Evolutionary conservation across 2,113 vertebrate genomes (phyloP).

Genomic region (Stegostoma tigrinum): DNA sequence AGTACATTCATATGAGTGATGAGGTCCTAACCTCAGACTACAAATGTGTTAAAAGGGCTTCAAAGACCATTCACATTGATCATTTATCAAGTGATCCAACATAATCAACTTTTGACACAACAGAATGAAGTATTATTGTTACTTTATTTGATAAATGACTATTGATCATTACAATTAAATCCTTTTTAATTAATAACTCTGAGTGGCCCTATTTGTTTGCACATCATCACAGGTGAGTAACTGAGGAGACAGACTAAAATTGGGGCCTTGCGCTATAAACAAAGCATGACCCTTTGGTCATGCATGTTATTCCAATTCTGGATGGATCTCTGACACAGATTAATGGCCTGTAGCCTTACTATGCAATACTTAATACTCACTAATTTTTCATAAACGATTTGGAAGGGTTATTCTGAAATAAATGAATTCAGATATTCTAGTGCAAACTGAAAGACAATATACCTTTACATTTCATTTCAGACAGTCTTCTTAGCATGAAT

Average conservation of each 20-base stretch:
- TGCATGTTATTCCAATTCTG: neutral
- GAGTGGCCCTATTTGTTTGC: neutral
- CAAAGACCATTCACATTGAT: neutral
- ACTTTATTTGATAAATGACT: neutral
- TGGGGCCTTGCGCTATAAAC: neutral
- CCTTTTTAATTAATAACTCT: neutral
- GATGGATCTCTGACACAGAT: neutral
- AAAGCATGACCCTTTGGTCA: slow-evolving; percentile 14
- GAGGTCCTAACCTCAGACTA: neutral
- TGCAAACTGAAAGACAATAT: neutral
- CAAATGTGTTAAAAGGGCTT: neutral
- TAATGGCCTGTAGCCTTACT: neutral
- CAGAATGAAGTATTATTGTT: neutral
- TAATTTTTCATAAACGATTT: neutral
- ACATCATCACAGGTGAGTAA: neutral
- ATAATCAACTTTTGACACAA: neutral
- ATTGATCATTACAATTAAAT: neutral
- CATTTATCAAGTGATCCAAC: neutral
- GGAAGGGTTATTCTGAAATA: neutral
- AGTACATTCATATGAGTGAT: neutral
- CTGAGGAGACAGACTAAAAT: neutral
- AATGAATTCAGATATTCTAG: neutral
- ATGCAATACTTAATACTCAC: neutral
- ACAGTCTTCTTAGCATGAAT: neutral
- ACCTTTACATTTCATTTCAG: neutral